phyloP scores from a whole-genome alignment of 2,113 vertebrate species.

The Ochotona curzoniae region DNA sequence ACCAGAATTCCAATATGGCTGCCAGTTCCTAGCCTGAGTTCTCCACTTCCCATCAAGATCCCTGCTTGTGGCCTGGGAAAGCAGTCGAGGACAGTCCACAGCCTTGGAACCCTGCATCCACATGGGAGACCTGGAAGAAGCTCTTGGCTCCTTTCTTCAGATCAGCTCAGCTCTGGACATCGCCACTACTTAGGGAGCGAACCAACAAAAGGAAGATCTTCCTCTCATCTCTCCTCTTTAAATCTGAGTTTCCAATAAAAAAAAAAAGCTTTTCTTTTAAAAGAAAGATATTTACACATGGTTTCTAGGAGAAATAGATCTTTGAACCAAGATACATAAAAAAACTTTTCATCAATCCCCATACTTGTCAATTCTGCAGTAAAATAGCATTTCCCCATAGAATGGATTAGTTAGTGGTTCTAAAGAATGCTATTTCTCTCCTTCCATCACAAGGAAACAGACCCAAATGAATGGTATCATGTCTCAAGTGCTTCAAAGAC shows the following conservation, averaged over 20 bases:
- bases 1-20: no score
- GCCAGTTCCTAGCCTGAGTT: no score
- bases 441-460: conserved; percentile 28
- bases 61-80: no score
- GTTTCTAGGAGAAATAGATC: background rate
- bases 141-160: no score
- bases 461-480: background rate
- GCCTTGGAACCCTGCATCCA: no score
- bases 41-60: no score
- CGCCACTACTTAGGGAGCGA: no score
- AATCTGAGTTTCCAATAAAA: background rate
- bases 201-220: no score
- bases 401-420: background rate
- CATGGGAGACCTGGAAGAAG: no score
- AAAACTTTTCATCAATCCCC: background rate
- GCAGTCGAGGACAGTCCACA: no score
- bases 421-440: background rate
- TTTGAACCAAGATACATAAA: conserved; percentile 8
- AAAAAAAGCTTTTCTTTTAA: background rate
- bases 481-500: background rate
- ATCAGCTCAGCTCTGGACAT: no score
- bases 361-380: background rate
- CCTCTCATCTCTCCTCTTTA: no score
- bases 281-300: conserved; percentile 5
- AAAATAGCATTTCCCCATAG: background rate